Conservation (phyloP, 2,113 vertebrate species). For the Diphyllodes magnificus region DNA sequence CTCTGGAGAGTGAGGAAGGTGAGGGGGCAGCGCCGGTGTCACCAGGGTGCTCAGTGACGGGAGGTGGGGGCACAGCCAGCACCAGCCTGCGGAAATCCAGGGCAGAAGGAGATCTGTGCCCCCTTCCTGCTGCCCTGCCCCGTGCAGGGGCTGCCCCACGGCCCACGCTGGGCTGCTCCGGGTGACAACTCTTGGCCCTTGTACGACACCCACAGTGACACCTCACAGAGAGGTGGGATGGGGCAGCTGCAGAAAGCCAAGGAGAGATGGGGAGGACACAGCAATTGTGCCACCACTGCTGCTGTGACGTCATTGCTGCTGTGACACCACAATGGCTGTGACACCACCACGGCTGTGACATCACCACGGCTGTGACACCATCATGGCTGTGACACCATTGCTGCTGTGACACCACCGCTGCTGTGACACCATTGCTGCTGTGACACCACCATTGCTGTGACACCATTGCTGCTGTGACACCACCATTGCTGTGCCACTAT, state of each 20-base stretch:
- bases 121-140: neutral
- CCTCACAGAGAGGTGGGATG: accelerated
- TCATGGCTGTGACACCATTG: accelerated
- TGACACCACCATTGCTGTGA: neutral
- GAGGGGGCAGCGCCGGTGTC: accelerated
- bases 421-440: too few relatives aligned
- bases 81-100: neutral
- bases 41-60: accelerated
- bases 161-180: neutral
- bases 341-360: too few relatives aligned
- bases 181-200: neutral
- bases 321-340: too few relatives aligned
- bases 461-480: neutral
- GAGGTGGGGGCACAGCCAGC: neutral
- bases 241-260: neutral
- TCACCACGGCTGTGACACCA: too few relatives aligned
- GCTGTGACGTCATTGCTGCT: neutral
- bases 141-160: neutral
- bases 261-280: neutral
- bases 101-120: neutral
- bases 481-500: neutral
- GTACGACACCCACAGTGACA: accelerated
- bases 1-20: neutral
- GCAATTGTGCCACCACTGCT: accelerated
- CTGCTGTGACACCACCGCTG: too few relatives aligned